Evolutionary conservation across 2,797 vertebrate genomes (phyloP), one percentile per base, ranked within the genome.

Genomic region (Anabacerthia variegaticeps): DNA sequence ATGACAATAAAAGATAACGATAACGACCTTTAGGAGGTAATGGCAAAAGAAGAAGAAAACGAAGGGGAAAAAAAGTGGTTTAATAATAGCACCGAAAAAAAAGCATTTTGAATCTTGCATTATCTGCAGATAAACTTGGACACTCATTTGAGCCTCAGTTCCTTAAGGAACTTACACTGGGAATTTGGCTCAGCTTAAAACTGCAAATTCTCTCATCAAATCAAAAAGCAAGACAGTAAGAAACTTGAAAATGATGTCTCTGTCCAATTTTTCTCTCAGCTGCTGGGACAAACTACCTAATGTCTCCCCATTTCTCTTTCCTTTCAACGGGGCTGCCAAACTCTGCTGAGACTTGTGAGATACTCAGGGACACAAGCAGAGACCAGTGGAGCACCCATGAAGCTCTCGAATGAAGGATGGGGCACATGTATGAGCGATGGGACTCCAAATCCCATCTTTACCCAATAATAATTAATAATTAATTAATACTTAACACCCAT

Each of bases 391-490:
- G 83, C 51, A 55, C 69, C 82, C 79, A 30, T 2, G 23, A 78
- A 96, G 67, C 58, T 86, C 82, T 66, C 37, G 67, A 48, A 37
- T 43, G 92, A 95, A 84, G 75, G 85, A 86, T 68, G 80, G 78
- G 89, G 79, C 83, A 92, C 90, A 89, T 79, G 77, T 92, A 95
- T 84, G 79, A 97, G 90, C 41, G 24, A 92, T 88, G 90, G 86
- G 91, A 95, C 93, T 96, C 92, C 79, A 95, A 96, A 94, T 94
- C 93, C 88, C 88, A 94, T 96, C 94, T 94, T 96, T 97, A 95
- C 86, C 87, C 81, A 94, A 92, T 96, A 95, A 95, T 95, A 95
- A 95, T 97, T 97, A 96, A 95, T 95, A 96, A 94, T 96, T 95
- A 96, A 94, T 92, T 93, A 93, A 96, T 95, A 90, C 91, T 96